Conservation (phyloP, 2,888 invertebrate genomes). For the Stenichneumon culpator region DNA sequence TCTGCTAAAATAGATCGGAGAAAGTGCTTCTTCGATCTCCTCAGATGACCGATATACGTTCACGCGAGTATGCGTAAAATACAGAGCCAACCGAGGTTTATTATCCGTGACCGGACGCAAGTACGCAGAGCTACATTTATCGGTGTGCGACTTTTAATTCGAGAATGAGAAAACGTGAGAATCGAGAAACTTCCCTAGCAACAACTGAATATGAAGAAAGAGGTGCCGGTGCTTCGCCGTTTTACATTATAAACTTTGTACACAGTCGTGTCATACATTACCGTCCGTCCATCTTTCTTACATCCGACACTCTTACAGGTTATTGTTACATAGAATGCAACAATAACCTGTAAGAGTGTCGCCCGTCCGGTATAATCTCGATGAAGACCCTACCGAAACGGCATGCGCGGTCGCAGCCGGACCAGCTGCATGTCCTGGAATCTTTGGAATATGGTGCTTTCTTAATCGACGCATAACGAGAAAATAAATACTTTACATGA, state of each 20-base stretch:
- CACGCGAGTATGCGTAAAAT: not conserved
- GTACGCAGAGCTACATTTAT: constrained; percentile 40
- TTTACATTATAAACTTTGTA: constrained; percentile 1
- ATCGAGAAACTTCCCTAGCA: constrained; percentile 31
- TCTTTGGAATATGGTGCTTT: too few relatives aligned
- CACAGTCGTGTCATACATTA: not conserved
- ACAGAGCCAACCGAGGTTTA: constrained; percentile 52
- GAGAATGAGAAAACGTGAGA: constrained; percentile 53
- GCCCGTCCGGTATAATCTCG: constrained; percentile 22
- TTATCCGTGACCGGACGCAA: constrained; percentile 62
- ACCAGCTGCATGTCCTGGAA: constrained; percentile 4
- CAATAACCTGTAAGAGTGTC: not conserved
- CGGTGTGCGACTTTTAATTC: constrained; percentile 32
- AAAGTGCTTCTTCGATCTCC: constrained; percentile 67
- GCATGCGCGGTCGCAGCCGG: constrained; percentile 24
- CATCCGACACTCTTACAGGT: too few relatives aligned
- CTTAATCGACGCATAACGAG: too few relatives aligned
- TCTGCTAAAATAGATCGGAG: constrained; percentile 70
- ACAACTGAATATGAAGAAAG: not conserved
- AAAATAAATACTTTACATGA: constrained; percentile 6
- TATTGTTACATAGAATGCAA: constrained; percentile 11
- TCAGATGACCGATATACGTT: constrained; percentile 44
- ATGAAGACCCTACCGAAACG: constrained; percentile 51
- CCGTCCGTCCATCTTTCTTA: constrained; percentile 17
- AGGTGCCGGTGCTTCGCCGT: not conserved